Evolutionary conservation across 2,797 vertebrate species (phyloP).

Genomic region (Girardinus metallicus): DNA sequence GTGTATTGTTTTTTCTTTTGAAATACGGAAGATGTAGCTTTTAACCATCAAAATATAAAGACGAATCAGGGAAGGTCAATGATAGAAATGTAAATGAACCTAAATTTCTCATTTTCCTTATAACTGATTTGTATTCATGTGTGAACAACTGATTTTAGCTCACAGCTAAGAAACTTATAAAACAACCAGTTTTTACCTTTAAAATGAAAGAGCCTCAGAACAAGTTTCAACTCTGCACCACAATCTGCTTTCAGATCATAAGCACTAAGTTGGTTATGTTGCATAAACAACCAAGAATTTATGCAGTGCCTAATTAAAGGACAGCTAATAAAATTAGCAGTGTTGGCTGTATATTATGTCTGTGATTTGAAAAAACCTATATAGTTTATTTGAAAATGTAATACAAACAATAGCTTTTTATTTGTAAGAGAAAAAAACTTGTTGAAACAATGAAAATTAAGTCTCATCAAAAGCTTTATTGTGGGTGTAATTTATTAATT

Average conservation of each 20-base stretch:
- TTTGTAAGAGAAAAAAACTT: not conserved
- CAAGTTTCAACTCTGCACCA: not conserved
- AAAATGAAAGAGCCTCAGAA: not conserved
- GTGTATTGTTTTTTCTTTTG: not conserved
- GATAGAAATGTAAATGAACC: not conserved
- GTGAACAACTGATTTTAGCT: not conserved
- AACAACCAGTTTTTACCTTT: not conserved
- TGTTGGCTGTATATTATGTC: not conserved
- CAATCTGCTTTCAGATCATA: not conserved
- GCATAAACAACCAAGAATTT: not conserved
- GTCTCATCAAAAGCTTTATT: not conserved
- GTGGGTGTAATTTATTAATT: not conserved
- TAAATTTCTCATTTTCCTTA: not conserved
- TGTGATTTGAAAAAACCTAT: too few species aligned
- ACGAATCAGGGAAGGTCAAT: not conserved
- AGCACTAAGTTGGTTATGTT: not conserved
- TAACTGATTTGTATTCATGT: not conserved
- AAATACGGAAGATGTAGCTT: not conserved
- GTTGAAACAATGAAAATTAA: not conserved
- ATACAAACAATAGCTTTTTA: not conserved
- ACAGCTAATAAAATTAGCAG: not conserved
- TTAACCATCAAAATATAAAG: not conserved
- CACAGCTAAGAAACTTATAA: not conserved
- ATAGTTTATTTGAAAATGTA: not conserved
- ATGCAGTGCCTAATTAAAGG: not conserved